Evolutionary conservation across 2,113 vertebrate genomes (phyloP).

Genomic region (Garra rufa): DNA sequence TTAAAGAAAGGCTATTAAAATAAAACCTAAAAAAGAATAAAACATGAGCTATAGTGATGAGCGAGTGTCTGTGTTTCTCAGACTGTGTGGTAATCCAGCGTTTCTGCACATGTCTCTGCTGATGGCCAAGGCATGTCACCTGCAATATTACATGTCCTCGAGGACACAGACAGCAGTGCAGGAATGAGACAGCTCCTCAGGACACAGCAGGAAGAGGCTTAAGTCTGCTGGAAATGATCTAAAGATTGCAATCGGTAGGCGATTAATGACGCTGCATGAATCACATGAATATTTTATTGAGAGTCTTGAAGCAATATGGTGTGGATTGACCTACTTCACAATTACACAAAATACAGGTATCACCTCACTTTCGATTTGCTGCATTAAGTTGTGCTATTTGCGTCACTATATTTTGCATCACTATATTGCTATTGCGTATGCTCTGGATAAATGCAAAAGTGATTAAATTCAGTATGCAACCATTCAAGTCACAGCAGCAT

Average conservation of each 20-base stretch:
- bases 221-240: background rate
- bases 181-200: background rate
- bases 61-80: background rate
- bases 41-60: background rate
- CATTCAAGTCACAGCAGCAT: background rate
- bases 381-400: background rate
- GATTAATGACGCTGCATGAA: background rate
- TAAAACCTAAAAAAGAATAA: no score
- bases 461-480: background rate
- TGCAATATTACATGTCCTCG: background rate
- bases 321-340: background rate
- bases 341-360: background rate
- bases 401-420: background rate
- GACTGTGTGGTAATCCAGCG: background rate
- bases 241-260: background rate
- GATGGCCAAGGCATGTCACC: constrained; percentile 1
- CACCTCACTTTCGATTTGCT: background rate
- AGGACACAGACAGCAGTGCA: background rate
- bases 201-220: background rate
- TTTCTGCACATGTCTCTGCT: background rate
- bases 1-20: background rate
- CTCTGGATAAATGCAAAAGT: background rate
- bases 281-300: background rate
- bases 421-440: background rate
- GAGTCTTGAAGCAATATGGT: background rate